Base-by-base conservation (phyloP, 2,797 vertebrate genomes). In the Enteromius viviparus region DNA sequence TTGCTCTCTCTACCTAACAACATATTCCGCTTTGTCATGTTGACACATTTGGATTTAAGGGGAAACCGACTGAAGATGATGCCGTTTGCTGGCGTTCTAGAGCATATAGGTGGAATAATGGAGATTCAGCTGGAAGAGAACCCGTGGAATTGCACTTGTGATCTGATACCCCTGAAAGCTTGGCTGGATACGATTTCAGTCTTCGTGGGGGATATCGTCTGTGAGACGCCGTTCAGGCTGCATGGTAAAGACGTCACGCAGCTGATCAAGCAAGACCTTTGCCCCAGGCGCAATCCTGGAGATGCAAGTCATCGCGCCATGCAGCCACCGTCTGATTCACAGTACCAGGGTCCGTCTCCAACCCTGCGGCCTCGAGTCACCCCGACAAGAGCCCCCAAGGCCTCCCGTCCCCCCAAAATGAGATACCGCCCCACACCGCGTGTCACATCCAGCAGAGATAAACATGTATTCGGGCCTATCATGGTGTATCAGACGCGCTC, bases 401-500 rank as follows among this genome's bases (percentile, higher is more conserved):
- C 97, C 60, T 97, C 97, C 77, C 94, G 97, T 3, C 96, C 97
- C 0, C 97, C 98, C 72, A 99, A 97, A 93, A 97, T 95, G 80
- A 95, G 97, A 90, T 96, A 96, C 87, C 96, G 97, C 34, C 96
- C 97, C 45, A 99, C 97, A 45, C 96, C 97, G 6, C 94, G 97
- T 83, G 94, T 98, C 74, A 94, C 95, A 51, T 96, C 96, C 0
- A 97, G 95, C 0, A 96, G 97, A 92, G 97, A 97, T 92, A 95
- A 96, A 74, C 96, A 98, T 58, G 97, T 98, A 77, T 98, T 99
- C 4, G 98, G 98, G 80, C 98, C 98, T 0, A 99, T 99, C 64
- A 99, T 99, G 98, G 98, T 98, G 83, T 99, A 98, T 89, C 98
- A 99, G 93, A 99, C 98, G 0, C 97, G 98, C 80, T 98, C 98